phyloP scores from a whole-genome alignment of 2,888 invertebrate species.

The Polymixis flavicincta region DNA sequence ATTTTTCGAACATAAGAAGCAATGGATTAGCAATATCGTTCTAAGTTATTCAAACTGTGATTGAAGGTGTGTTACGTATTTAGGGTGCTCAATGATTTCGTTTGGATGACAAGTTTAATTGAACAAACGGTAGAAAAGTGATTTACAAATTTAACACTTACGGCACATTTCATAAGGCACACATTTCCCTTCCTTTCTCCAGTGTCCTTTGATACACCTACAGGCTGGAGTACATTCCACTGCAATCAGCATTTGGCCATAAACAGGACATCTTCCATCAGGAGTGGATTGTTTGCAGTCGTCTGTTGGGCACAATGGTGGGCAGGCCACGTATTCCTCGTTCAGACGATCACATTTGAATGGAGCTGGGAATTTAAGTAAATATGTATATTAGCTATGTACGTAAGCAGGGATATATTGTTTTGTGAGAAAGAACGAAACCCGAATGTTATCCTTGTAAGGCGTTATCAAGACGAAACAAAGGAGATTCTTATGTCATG shows the following conservation, averaged over 20 bases:
- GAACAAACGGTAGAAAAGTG: not conserved
- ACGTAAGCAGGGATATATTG: too few relatives aligned
- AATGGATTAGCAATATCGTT: too few relatives aligned
- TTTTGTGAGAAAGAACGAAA: too few relatives aligned
- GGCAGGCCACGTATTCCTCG: slow-evolving; percentile 71
- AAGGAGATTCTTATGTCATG: too few relatives aligned
- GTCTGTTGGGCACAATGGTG: slow-evolving; percentile 72
- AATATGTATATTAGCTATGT: too few relatives aligned
- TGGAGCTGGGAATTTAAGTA: slow-evolving; percentile 64
- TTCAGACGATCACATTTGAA: slow-evolving; percentile 70
- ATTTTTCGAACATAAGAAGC: too few relatives aligned
- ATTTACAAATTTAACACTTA: slow-evolving; percentile 45
- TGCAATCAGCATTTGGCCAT: slow-evolving; percentile 47
- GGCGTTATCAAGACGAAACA: too few relatives aligned
- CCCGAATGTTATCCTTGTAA: too few relatives aligned
- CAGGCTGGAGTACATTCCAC: slow-evolving; percentile 71
- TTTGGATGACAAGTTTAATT: too few relatives aligned
- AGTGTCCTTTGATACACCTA: slow-evolving; percentile 68
- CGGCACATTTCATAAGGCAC: slow-evolving; percentile 70
- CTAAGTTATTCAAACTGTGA: too few relatives aligned
- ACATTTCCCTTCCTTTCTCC: slow-evolving; percentile 70
- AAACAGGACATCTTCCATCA: slow-evolving; percentile 64
- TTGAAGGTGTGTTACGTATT: too few relatives aligned
- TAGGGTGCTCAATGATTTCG: too few relatives aligned
- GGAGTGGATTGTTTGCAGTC: slow-evolving; percentile 71